phyloP scores from a whole-genome alignment of 2,113 vertebrate genomes.

The Polyodon spathula region DNA sequence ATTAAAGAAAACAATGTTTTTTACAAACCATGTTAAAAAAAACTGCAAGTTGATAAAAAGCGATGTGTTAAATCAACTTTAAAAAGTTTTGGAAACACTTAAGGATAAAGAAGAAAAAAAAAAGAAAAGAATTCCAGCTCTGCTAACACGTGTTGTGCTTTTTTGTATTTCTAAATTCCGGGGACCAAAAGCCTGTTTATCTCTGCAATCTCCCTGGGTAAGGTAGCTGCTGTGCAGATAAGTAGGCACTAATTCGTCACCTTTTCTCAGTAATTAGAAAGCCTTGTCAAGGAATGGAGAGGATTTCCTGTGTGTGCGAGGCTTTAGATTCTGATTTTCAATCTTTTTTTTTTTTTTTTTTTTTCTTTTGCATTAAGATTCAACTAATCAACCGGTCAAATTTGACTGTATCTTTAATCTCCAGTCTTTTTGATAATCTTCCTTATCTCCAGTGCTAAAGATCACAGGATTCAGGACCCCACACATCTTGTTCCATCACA shows the following conservation, averaged over 20 bases:
- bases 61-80: no score
- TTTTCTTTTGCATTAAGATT: slow-evolving; percentile 30
- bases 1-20: no score
- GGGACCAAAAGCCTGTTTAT: slow-evolving; percentile 24
- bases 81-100: no score
- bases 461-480: background rate
- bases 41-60: no score
- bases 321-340: slow-evolving; percentile 26
- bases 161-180: slow-evolving; percentile 6
- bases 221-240: slow-evolving; percentile 31
- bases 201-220: slow-evolving; percentile 28
- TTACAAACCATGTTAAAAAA: no score
- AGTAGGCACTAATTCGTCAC: slow-evolving; percentile 45
- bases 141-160: slow-evolving; percentile 18
- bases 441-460: background rate
- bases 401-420: slow-evolving; percentile 31
- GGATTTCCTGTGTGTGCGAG: slow-evolving; percentile 40
- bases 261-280: slow-evolving; percentile 42
- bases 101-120: no score
- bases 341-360: slow-evolving; percentile 47
- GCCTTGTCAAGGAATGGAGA: slow-evolving; percentile 35
- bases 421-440: background rate
- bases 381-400: slow-evolving; percentile 36
- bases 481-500: no score
- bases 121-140: no score